Conservation (phyloP, 2,888 invertebrate genomes). For the Megamerina dolium region DNA sequence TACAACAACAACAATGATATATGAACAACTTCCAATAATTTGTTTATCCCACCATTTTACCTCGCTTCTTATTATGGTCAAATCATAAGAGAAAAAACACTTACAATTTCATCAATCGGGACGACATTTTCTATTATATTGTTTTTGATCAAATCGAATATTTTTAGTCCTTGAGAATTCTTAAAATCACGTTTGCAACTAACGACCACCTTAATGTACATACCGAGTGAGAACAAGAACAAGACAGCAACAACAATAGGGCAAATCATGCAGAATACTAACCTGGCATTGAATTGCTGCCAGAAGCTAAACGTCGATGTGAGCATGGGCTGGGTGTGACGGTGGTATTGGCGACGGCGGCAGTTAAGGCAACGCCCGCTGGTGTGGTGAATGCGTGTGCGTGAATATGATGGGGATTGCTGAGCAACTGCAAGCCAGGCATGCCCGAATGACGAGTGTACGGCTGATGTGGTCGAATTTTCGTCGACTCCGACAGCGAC, state of each 20-base stretch:
- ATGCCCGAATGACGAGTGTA: constrained; percentile 54
- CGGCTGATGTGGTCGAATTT: constrained; percentile 83
- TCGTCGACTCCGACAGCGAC: constrained; percentile 80
- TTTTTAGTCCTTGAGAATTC: too few species aligned
- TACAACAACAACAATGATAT: too few species aligned
- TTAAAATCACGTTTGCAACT: too few species aligned
- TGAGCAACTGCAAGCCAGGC: constrained; percentile 54
- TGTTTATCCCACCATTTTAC: too few species aligned
- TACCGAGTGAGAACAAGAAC: neutral
- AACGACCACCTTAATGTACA: too few species aligned
- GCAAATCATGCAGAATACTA: neutral
- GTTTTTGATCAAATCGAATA: too few species aligned
- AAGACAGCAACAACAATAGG: neutral
- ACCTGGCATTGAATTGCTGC: constrained; percentile 29
- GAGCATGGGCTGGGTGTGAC: constrained; percentile 52
- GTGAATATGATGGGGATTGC: constrained; percentile 42
- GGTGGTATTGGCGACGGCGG: constrained; percentile 22
- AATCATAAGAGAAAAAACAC: too few species aligned
- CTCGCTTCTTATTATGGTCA: too few species aligned
- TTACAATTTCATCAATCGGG: too few species aligned
- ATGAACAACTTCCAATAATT: too few species aligned
- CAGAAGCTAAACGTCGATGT: constrained; percentile 59
- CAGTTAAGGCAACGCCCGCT: constrained; percentile 18
- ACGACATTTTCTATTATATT: too few species aligned
- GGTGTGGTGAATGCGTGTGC: constrained; percentile 22